phyloP scores from a whole-genome alignment of 2,113 vertebrate genomes.

The Corythornis vintsioides region DNA sequence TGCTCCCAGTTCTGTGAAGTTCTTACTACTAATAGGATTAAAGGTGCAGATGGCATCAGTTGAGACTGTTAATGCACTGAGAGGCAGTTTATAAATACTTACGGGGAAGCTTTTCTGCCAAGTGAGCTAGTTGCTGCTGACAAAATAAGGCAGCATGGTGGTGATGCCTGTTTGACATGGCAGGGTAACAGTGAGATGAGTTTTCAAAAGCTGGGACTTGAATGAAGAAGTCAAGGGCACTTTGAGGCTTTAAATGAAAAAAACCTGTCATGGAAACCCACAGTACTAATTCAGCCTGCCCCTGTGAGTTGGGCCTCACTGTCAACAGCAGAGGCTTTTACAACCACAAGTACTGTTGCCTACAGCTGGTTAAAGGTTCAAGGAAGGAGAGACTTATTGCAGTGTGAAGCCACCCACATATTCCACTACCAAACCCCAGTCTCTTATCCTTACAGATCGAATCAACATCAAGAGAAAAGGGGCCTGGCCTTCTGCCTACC shows the following conservation, averaged over 20 bases:
- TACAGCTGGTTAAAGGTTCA: neutral
- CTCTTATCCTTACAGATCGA: slow-evolving; percentile 79
- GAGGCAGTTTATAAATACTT: neutral
- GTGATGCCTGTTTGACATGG: neutral
- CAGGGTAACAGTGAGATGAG: neutral
- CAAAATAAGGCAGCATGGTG: neutral
- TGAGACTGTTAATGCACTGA: neutral
- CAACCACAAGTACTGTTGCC: neutral
- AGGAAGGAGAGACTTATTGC: neutral
- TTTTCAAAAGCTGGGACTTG: neutral
- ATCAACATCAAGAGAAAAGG: slow-evolving; percentile 95
- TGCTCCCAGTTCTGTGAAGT: neutral
- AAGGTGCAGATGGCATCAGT: neutral
- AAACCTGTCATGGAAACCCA: neutral
- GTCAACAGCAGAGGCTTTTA: neutral
- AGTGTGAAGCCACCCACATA: rapidly evolving
- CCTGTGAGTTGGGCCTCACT: neutral
- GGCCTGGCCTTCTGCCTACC: slow-evolving; percentile 90
- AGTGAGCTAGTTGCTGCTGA: neutral
- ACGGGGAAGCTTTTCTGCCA: neutral
- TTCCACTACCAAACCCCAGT: neutral
- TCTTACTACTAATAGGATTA: neutral
- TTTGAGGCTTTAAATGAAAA: neutral
- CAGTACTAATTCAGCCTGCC: neutral
- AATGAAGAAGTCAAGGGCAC: neutral